Evolutionary conservation across 2,113 vertebrate genomes (phyloP).

Genomic region (Anas platyrhynchos): DNA sequence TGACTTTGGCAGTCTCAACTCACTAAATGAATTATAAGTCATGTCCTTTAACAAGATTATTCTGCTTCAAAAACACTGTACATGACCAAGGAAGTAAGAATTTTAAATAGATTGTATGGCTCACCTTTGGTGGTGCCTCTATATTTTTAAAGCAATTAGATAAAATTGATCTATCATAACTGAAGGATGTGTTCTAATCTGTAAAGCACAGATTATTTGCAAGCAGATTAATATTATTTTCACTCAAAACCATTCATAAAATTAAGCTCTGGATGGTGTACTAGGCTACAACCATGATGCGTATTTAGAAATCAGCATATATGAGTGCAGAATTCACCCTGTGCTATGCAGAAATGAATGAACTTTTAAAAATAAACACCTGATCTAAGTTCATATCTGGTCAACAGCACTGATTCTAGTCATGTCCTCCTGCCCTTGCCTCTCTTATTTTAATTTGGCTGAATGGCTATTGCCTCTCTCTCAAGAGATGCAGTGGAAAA

Average conservation of each 20-base stretch:
- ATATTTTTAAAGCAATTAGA: not conserved
- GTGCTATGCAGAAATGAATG: not conserved
- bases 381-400: not conserved
- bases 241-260: not conserved
- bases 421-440: not conserved
- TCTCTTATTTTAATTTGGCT: not conserved
- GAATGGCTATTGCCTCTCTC: not conserved
- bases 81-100: not conserved
- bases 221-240: not conserved
- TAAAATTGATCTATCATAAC: not conserved
- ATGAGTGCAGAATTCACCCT: not conserved
- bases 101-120: not conserved
- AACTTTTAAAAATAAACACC: not conserved
- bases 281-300: not conserved
- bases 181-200: not conserved
- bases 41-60: not conserved
- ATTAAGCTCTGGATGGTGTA: not conserved
- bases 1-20: not conserved
- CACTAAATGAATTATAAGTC: not conserved
- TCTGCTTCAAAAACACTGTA: not conserved
- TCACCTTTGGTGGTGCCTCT: not conserved
- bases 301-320: not conserved
- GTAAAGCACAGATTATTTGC: not conserved
- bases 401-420: not conserved
- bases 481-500: not conserved